Evolutionary conservation across 2,888 invertebrate species (phyloP).

Genomic region (Proisotoma minuta): DNA sequence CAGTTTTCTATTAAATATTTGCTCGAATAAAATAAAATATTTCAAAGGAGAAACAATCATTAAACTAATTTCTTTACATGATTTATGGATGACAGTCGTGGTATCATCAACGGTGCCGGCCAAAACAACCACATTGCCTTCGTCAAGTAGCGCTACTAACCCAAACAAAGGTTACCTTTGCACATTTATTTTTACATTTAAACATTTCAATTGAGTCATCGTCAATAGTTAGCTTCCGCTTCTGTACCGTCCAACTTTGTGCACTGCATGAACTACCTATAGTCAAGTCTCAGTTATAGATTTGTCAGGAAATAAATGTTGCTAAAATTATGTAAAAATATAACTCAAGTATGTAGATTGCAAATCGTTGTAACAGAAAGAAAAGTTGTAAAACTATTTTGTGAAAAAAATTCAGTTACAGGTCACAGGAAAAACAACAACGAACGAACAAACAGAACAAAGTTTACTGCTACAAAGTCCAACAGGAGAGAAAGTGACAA

Average conservation of each 20-base stretch:
- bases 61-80: too few species aligned
- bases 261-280: not conserved
- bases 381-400: not conserved
- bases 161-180: conserved; percentile 28
- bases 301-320: not conserved
- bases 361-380: not conserved
- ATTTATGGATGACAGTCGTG: conserved; percentile 28
- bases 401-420: not conserved
- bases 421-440: not conserved
- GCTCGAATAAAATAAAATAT: too few species aligned
- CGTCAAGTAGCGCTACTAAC: conserved; percentile 43
- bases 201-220: not conserved
- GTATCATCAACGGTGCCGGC: conserved; percentile 44
- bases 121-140: conserved; percentile 48
- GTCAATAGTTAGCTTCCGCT: not conserved
- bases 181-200: conserved; percentile 1
- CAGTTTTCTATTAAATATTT: too few species aligned
- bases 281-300: not conserved
- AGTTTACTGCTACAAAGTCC: not conserved
- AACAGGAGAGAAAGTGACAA: not conserved
- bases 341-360: too few species aligned
- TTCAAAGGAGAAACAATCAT: too few species aligned
- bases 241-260: not conserved
- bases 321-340: too few species aligned
- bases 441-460: not conserved